A percentile compares a stretch with the other conserved stretches of the same genome.
Conservation (phyloP, 1,140 invertebrate genomes). For the Hylaeus volcanicus region DNA sequence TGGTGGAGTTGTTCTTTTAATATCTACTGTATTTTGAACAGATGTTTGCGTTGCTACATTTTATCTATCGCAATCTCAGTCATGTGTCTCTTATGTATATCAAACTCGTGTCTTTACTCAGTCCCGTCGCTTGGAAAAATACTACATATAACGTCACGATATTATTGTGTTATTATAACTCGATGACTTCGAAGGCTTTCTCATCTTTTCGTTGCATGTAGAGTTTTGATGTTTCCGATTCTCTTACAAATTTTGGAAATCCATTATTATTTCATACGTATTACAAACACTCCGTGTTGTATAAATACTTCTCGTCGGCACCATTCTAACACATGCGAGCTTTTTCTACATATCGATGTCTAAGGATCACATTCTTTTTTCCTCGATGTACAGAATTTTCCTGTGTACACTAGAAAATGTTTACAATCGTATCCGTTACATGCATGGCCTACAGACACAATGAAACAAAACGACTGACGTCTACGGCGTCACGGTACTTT, state of each 20-base stretch:
- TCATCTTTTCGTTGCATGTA: too few relatives aligned
- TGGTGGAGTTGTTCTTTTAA: not conserved
- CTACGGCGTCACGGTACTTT: constrained; percentile 9
- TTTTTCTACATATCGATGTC: not conserved
- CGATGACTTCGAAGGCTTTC: too few relatives aligned
- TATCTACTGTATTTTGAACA: constrained; percentile 12
- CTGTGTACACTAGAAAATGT: not conserved
- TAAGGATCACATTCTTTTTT: not conserved
- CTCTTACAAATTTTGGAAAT: not conserved
- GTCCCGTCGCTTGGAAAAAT: not conserved
- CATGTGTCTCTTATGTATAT: constrained; percentile 15
- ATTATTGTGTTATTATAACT: not conserved
- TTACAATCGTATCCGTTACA: not conserved
- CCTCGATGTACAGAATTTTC: not conserved
- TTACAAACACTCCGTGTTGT: not conserved
- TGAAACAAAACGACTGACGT: constrained; percentile 8
- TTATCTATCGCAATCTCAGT: not conserved
- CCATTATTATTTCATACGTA: not conserved
- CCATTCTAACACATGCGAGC: not conserved
- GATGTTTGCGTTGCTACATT: constrained; percentile 4
- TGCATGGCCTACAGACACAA: constrained; percentile 19
- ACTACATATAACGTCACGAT: not conserved
- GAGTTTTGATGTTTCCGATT: too few relatives aligned
- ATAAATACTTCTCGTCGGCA: not conserved
- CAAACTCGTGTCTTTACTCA: not conserved